Percentiles rank a stretch among this genome's conserved stretches.
phyloP scores from a whole-genome alignment of 2,797 vertebrate species.

The Emys orbicularis region DNA sequence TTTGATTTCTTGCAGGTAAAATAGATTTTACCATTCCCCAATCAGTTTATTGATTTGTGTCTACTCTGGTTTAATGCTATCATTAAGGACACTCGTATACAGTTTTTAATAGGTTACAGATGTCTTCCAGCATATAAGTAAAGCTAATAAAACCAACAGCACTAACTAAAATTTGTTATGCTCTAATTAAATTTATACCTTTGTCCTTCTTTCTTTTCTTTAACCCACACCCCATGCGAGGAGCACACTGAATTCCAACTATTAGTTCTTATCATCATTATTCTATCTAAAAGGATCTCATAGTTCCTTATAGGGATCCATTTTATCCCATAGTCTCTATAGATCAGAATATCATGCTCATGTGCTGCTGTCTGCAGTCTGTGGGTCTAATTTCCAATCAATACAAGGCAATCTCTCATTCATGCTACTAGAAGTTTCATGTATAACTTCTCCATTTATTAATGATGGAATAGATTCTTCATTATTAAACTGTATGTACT shows the following conservation, averaged over 20 bases:
- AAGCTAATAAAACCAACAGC: background rate
- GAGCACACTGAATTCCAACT: background rate
- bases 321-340: slow-evolving; percentile 23
- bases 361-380: slow-evolving; percentile 16
- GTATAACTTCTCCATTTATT: slow-evolving; percentile 66
- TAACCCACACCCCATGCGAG: background rate
- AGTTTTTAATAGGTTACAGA: slow-evolving; percentile 2
- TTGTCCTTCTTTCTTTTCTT: background rate
- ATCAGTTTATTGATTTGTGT: background rate
- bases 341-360: slow-evolving; percentile 17
- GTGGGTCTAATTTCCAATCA: slow-evolving; percentile 61
- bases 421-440: slow-evolving; percentile 48
- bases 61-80: background rate
- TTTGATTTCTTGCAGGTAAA: background rate
- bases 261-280: background rate
- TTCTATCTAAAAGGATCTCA: background rate
- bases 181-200: slow-evolving; percentile 14
- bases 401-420: slow-evolving; percentile 58
- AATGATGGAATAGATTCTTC: slow-evolving; percentile 57
- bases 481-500: slow-evolving; percentile 52
- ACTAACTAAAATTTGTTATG: slow-evolving; percentile 35
- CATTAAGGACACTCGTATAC: background rate
- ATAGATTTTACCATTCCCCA: background rate
- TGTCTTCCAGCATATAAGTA: background rate
- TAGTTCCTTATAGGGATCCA: background rate